Evolutionary conservation across 1,140 invertebrate genomes (phyloP).

Genomic region (Parapsyche elsis): DNA sequence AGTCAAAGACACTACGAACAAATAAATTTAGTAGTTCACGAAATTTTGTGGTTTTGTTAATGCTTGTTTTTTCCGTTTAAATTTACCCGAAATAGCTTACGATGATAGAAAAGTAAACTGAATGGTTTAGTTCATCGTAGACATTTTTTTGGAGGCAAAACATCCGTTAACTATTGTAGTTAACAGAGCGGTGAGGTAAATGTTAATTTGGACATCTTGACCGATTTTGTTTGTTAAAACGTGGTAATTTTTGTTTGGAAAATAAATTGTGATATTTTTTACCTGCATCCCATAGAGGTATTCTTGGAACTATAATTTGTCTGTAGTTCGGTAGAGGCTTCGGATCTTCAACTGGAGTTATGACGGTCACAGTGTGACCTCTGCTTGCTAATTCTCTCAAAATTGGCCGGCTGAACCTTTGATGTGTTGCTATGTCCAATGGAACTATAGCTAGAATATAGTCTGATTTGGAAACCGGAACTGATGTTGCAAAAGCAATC

Average conservation of each 20-base stretch:
- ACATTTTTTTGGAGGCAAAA: no score
- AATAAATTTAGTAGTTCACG: no score
- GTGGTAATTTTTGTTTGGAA: not conserved
- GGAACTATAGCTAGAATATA: constrained; percentile 49
- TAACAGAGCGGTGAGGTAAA: no score
- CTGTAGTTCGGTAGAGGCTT: constrained; percentile 43
- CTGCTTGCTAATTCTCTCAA: constrained; percentile 46
- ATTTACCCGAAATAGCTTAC: no score
- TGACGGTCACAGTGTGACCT: constrained; percentile 47
- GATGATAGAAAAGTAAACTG: no score
- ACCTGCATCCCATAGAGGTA: constrained; percentile 43
- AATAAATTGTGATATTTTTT: not conserved
- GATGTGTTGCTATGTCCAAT: constrained; percentile 48
- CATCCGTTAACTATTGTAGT: no score
- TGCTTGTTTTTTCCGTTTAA: no score
- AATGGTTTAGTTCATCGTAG: no score
- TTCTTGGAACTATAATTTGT: constrained; percentile 48
- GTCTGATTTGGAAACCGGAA: constrained; percentile 23
- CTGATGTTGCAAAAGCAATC: not conserved
- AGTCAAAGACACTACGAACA: no score
- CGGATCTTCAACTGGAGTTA: constrained; percentile 43
- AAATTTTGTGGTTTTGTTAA: no score
- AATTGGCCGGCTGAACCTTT: constrained; percentile 45
- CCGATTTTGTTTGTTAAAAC: not conserved
- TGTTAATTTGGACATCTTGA: not conserved